Evolutionary conservation across 2,888 invertebrate species (phyloP).

Genomic region (Drosophila robusta): DNA sequence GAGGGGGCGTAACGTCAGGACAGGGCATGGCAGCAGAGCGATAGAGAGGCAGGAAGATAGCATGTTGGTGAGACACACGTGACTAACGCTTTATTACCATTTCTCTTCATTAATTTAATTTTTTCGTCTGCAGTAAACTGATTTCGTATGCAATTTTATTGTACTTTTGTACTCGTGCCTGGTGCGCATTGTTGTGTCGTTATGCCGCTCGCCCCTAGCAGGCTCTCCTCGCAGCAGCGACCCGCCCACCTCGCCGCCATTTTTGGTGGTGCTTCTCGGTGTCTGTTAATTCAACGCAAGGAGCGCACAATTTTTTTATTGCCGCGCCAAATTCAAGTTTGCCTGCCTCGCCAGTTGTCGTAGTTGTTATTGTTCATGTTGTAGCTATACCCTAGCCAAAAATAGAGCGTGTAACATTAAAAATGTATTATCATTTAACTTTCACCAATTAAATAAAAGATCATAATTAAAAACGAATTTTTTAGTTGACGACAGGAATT

Average conservation of each 20-base stretch:
- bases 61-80: conserved; percentile 66
- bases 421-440: no score
- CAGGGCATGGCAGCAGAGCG: not conserved
- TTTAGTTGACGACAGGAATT: not conserved
- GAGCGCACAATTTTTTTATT: conserved; percentile 68
- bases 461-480: not conserved
- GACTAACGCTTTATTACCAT: conserved; percentile 81
- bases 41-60: conserved; percentile 12
- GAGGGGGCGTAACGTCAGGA: no score
- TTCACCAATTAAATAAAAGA: no score
- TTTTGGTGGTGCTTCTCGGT: conserved; percentile 62
- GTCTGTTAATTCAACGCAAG: conserved; percentile 70
- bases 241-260: conserved; percentile 24
- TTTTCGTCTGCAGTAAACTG: conserved; percentile 80
- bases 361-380: conserved; percentile 29
- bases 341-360: conserved; percentile 48
- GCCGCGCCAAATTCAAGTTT: conserved; percentile 80
- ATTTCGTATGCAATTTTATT: conserved; percentile 81
- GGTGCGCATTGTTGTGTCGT: conserved; percentile 79
- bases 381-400: conserved; percentile 38
- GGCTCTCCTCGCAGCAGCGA: not conserved
- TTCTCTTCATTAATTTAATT: conserved; percentile 80
- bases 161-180: conserved; percentile 81
- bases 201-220: conserved; percentile 42
- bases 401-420: conserved; percentile 1